A percentile compares a stretch with the other conserved stretches of the same genome.
Evolutionary conservation across 1,140 invertebrate species (phyloP).

Genomic region (Bombus picipes): DNA sequence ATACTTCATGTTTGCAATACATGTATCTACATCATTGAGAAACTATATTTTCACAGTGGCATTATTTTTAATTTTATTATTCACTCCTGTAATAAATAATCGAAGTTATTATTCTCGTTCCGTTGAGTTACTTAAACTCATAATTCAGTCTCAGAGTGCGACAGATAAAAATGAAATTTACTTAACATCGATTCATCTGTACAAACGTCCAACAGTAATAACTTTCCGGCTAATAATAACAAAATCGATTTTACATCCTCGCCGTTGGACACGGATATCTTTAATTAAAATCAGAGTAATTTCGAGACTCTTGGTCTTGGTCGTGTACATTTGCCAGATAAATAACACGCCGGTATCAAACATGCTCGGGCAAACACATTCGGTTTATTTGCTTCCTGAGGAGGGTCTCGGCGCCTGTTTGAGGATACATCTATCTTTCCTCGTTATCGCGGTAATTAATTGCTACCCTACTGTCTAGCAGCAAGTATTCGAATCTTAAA

Average conservation of each 20-base stretch:
- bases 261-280: not conserved
- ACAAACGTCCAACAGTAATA: not conserved
- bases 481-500: not conserved
- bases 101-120: not conserved
- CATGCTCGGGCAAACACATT: not conserved
- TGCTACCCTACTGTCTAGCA: not conserved
- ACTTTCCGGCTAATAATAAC: not conserved
- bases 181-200: not conserved
- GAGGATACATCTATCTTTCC: not conserved
- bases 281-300: slow-evolving; percentile 1
- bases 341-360: slow-evolving; percentile 3
- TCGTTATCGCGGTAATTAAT: slow-evolving; percentile 20
- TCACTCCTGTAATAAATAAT: not conserved
- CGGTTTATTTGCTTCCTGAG: not conserved
- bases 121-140: not conserved
- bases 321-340: not conserved
- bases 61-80: not conserved
- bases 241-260: not conserved
- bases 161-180: not conserved
- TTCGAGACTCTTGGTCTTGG: too few relatives aligned
- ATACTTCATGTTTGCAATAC: not conserved
- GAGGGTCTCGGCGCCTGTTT: not conserved
- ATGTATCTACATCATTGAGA: not conserved
- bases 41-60: not conserved
- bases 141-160: not conserved